Evolutionary conservation across 1,140 invertebrate genomes (phyloP).

Genomic region (Branchinecta lindahli): DNA sequence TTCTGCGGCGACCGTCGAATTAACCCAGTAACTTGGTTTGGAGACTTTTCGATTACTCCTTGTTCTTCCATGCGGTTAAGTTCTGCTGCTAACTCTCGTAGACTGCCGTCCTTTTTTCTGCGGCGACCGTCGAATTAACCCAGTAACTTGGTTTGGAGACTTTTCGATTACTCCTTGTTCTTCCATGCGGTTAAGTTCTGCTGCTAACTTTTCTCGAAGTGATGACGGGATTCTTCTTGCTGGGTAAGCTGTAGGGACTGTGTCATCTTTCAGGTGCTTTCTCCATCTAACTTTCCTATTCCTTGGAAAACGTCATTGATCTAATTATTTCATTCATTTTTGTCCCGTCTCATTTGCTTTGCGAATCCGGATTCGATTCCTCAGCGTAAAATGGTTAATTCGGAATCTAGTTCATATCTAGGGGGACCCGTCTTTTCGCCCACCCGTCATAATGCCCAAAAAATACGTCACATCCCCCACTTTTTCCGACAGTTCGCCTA

Average conservation of each 20-base stretch:
- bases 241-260: conserved; percentile 4
- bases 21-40: neutral
- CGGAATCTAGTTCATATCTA: too few species aligned
- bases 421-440: too few species aligned
- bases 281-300: conserved; percentile 8
- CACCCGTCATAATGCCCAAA: too few species aligned
- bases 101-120: conserved; percentile 8
- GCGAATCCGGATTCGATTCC: neutral
- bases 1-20: neutral
- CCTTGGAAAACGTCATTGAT: neutral
- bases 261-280: neutral
- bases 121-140: neutral
- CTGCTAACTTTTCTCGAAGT: too few species aligned
- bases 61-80: neutral
- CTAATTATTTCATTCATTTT: conserved; percentile 6
- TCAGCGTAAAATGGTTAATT: neutral
- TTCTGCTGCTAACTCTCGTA: neutral
- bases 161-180: neutral
- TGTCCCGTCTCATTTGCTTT: neutral
- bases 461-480: too few species aligned
- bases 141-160: neutral
- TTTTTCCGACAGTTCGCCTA: too few species aligned
- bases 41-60: neutral
- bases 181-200: neutral
- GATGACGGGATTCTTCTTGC: conserved; percentile 5